These are phyloP conservation scores for Labia minor DNA, from an alignment of 2,888 invertebrate species.

Conservation along the genomic window DNA sequence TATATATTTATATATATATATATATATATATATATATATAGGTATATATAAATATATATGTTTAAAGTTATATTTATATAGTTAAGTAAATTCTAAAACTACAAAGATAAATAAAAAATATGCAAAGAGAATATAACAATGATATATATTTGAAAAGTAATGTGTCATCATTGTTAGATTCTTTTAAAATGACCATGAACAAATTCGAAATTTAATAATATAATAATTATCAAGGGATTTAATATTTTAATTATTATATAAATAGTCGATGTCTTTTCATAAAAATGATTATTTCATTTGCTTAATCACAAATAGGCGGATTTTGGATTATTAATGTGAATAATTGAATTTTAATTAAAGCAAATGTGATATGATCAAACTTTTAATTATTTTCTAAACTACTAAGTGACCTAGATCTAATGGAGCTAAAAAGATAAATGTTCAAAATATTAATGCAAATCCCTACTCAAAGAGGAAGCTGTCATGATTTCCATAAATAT, in stretches of 20 bases:
- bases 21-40: background rate
- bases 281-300: background rate
- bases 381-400: background rate
- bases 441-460: background rate
- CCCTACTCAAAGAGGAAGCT: constrained; percentile 13
- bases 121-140: background rate
- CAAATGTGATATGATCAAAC: background rate
- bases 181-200: background rate
- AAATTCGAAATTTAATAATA: background rate
- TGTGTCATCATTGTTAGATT: background rate
- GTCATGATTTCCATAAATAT: background rate
- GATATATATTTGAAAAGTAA: background rate
- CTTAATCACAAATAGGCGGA: background rate
- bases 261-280: background rate
- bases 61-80: background rate
- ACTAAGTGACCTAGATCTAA: constrained; percentile 13
- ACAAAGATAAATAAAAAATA: background rate
- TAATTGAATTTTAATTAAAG: background rate
- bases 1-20: background rate
- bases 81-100: background rate
- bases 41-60: background rate
- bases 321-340: background rate
- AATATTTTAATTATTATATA: constrained; percentile 1
- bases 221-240: background rate
- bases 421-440: background rate